A percentile compares a stretch with the other conserved stretches of the same genome.
phyloP scores from a whole-genome alignment of 2,888 invertebrate species.

The Boloria selene region DNA sequence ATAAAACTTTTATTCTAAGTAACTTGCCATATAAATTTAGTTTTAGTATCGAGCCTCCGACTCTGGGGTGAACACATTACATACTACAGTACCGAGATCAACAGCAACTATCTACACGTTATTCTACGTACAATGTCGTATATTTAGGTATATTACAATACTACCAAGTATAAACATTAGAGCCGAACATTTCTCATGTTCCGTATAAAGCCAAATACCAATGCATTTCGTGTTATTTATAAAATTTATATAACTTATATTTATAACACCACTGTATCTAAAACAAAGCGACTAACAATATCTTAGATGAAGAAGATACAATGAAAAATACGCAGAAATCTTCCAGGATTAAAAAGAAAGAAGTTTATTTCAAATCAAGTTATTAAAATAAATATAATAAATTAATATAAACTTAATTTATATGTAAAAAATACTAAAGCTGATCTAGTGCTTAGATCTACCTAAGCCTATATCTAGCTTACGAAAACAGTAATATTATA shows the following conservation, averaged over 20 bases:
- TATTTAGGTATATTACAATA: constrained; percentile 45
- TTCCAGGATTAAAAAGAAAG: too few relatives aligned
- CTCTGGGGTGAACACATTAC: constrained; percentile 70
- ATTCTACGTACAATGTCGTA: constrained; percentile 54
- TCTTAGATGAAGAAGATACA: constrained; percentile 7
- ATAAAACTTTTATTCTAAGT: constrained; percentile 62
- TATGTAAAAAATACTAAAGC: constrained; percentile 27
- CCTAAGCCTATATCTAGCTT: constrained; percentile 29
- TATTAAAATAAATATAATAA: neutral
- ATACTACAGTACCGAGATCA: constrained; percentile 52
- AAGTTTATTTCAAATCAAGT: neutral
- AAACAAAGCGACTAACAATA: constrained; percentile 39
- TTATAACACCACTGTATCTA: constrained; percentile 47
- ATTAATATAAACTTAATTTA: neutral
- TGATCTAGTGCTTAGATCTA: constrained; percentile 27
- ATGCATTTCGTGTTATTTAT: constrained; percentile 81
- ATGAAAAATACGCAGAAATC: neutral
- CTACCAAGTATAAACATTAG: constrained; percentile 66
- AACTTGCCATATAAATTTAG: constrained; percentile 33
- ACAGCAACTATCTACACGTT: constrained; percentile 61
- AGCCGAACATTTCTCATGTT: constrained; percentile 78
- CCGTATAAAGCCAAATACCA: constrained; percentile 83
- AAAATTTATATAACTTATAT: constrained; percentile 58
- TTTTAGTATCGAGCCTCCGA: constrained; percentile 54
- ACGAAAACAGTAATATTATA: constrained; percentile 24